Conservation (phyloP, 2,888 invertebrate genomes). For the Cerastoderma edule region DNA sequence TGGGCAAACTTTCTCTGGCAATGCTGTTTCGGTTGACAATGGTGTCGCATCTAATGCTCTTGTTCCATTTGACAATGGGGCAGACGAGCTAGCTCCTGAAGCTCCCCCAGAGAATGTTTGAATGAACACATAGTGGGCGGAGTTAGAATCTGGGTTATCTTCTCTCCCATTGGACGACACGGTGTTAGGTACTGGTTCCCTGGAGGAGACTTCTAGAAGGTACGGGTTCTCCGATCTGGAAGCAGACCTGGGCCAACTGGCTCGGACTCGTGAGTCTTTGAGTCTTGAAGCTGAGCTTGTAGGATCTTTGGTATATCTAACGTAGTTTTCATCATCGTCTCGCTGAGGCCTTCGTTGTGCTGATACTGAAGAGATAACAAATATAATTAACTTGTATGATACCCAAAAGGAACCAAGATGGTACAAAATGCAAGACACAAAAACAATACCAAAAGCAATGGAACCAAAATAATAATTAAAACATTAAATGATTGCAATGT, state of each 20-base stretch:
- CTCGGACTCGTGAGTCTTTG: constrained; percentile 10
- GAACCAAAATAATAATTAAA: too few species aligned
- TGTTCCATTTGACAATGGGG: background rate
- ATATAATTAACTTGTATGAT: too few species aligned
- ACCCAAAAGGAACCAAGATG: too few species aligned
- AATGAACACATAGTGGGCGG: constrained; percentile 21
- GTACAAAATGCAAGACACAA: too few species aligned
- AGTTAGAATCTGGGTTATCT: constrained; percentile 7
- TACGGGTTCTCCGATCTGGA: constrained; percentile 7
- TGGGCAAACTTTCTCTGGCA: too few species aligned
- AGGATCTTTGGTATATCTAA: constrained; percentile 17
- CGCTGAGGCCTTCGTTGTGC: background rate
- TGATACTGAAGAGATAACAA: constrained; percentile 14
- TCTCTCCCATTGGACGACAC: background rate
- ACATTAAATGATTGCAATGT: too few species aligned
- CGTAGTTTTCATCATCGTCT: constrained; percentile 3
- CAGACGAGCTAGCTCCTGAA: too few species aligned
- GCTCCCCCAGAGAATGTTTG: constrained; percentile 13
- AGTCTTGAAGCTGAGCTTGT: background rate
- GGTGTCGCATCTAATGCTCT: too few species aligned
- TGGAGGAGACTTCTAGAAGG: background rate
- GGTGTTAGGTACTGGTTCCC: constrained; percentile 11
- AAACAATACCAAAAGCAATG: too few species aligned
- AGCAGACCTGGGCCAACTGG: constrained; percentile 16
- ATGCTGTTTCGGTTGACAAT: too few species aligned